Conservation (phyloP, 2,888 invertebrate species). For the Amphimallon solstitiale region DNA sequence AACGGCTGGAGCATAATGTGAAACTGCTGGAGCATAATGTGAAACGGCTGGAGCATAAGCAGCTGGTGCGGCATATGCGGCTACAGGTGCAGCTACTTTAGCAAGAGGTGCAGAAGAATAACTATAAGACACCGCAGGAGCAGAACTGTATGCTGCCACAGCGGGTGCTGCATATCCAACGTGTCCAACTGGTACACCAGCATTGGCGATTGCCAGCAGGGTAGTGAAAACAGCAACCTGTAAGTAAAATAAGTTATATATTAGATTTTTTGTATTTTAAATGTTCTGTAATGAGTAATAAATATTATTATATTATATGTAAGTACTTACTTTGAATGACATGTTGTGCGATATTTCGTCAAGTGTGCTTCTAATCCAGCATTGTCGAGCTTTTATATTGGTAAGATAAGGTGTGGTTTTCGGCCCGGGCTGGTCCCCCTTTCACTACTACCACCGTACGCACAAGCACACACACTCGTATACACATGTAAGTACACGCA, state of each 20-base stretch:
- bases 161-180: slow-evolving; percentile 43
- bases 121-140: slow-evolving; percentile 39
- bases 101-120: slow-evolving; percentile 36
- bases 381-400: slow-evolving; percentile 32
- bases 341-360: slow-evolving; percentile 38
- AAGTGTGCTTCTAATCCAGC: slow-evolving; percentile 23
- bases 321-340: slow-evolving; percentile 46
- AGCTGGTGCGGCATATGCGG: slow-evolving; percentile 38
- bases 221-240: slow-evolving; percentile 45
- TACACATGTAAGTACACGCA: not conserved
- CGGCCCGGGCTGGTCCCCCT: slow-evolving; percentile 28
- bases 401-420: slow-evolving; percentile 30
- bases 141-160: slow-evolving; percentile 33
- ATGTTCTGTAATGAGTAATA: not conserved
- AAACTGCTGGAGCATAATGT: slow-evolving; percentile 9
- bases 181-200: slow-evolving; percentile 47
- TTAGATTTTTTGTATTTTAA: no score
- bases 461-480: not conserved
- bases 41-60: slow-evolving; percentile 56
- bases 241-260: slow-evolving; percentile 22
- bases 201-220: slow-evolving; percentile 44
- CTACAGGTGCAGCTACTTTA: slow-evolving; percentile 36
- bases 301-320: not conserved
- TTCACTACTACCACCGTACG: slow-evolving; percentile 29
- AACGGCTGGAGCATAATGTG: not conserved